Evolutionary conservation across 2,797 vertebrate genomes (phyloP).

Genomic region (Bovichtus variegatus): DNA sequence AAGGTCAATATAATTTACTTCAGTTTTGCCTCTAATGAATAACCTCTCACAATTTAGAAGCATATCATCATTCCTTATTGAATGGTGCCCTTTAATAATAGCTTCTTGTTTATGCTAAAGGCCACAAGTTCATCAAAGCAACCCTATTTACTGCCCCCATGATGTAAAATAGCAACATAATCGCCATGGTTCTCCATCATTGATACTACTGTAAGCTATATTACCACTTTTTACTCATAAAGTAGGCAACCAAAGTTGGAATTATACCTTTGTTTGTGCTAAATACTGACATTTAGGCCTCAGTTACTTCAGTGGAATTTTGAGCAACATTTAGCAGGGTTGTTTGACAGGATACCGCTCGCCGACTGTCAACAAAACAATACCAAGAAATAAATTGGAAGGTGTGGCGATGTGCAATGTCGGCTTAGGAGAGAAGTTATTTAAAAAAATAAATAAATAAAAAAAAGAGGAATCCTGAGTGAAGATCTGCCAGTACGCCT

Average conservation of each 20-base stretch:
- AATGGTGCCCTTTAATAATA: constrained; percentile 45
- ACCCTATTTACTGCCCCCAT: constrained; percentile 2
- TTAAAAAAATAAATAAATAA: too few relatives aligned
- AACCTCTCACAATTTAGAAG: constrained; percentile 23
- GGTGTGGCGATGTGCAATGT: constrained; percentile 1
- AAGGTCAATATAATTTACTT: constrained; percentile 55
- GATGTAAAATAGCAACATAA: not conserved
- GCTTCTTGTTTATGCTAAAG: constrained; percentile 35
- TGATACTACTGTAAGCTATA: not conserved
- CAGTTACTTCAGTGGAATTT: constrained; percentile 1
- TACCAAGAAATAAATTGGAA: constrained; percentile 35
- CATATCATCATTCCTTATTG: constrained; percentile 33
- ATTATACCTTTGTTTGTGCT: not conserved
- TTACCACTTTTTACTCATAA: constrained; percentile 10
- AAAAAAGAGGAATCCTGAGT: constrained; percentile 67
- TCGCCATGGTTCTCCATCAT: not conserved
- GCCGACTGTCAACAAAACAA: constrained; percentile 34
- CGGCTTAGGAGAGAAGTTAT: constrained; percentile 32
- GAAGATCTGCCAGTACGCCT: constrained; percentile 73
- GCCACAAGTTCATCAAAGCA: constrained; percentile 29
- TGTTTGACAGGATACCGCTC: constrained; percentile 3
- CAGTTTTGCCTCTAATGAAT: constrained; percentile 28
- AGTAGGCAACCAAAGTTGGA: not conserved
- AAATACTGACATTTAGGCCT: constrained; percentile 30
- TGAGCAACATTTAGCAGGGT: constrained; percentile 13